Evolutionary conservation across 2,113 vertebrate species (phyloP), one percentile per base, ranked within the genome.

Genomic region (Nothoprocta pentlandii): DNA sequence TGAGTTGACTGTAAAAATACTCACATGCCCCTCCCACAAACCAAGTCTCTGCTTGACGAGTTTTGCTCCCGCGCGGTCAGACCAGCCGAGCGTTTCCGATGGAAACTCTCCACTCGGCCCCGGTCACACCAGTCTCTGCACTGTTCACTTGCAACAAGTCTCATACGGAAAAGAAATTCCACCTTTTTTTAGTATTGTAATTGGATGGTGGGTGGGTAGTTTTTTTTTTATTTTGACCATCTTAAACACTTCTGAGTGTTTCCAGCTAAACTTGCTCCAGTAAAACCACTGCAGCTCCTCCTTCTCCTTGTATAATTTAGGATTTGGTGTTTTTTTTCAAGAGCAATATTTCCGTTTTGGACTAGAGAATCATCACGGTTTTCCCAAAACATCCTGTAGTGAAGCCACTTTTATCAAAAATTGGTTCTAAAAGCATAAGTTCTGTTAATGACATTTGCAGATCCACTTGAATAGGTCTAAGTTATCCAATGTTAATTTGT

Each of bases 401-500:
- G 0, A 3, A 28, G 62, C 54, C 82, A 30, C 12, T 94, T 93
- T 87, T 82, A 90, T 82, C 58, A 73, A 8, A 42, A 83, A 80
- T 22, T 93, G 77, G 49, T 28, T 88, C 93, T 22, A 83, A 68
- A 77, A 93, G 74, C 80, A 77, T 0, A 77, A 94, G 36, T 74
- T 90, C 54, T 28, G 34, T 64, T 53, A 75, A 34, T 20, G 36
- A 34, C 14, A 11, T 70, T 51, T 86, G 73, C n/a, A 90, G 73
- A 94, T 80, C 42, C 83, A 90, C 70, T n/a, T 91, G 73, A 88
- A 85, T 51, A 94, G 63, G 71, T 46, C 83, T 54, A 34, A 90
- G 93, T 82, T 56, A 92, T 56, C 93, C 76, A 85, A 58, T 0
- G 0, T 61, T 91, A 80, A 85, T 83, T 92, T 88, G 59, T 91